Conservation (phyloP, 2,888 invertebrate genomes). For the Chouioia cunea region DNA sequence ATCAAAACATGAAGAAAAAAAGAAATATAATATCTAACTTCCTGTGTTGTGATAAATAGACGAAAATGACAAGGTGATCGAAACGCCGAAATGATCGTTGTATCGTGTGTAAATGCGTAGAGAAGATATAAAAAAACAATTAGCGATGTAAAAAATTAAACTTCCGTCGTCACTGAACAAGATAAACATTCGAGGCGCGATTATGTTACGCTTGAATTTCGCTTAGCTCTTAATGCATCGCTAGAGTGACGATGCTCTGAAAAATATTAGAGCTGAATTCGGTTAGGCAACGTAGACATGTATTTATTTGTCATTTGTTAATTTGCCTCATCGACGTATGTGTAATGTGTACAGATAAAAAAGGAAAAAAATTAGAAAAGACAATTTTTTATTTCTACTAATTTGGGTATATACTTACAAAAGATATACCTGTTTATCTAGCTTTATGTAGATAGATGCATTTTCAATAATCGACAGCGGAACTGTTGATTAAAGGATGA, state of each 20-base stretch:
- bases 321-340: conserved; percentile 30
- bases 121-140: conserved; percentile 35
- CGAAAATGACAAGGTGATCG: conserved; percentile 47
- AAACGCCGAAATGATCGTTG: conserved; percentile 48
- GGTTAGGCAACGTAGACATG: conserved; percentile 18
- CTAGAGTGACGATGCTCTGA: no score
- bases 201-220: conserved; percentile 53
- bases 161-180: conserved; percentile 24
- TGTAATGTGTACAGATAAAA: conserved; percentile 39
- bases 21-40: conserved; percentile 36
- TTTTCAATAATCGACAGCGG: conserved; percentile 64
- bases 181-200: conserved; percentile 37
- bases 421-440: conserved; percentile 46
- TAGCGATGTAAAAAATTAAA: conserved; percentile 41
- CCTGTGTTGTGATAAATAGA: conserved; percentile 50
- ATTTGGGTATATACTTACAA: conserved; percentile 38
- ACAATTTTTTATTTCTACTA: conserved; percentile 31
- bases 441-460: conserved; percentile 63
- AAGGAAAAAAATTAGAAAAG: conserved; percentile 10
- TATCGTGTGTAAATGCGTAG: conserved; percentile 42
- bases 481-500: conserved; percentile 66
- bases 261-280: conserved; percentile 28
- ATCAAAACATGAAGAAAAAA: conserved; percentile 19
- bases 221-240: conserved; percentile 49
- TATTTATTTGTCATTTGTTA: conserved; percentile 40